Evolutionary conservation across 2,113 vertebrate species (phyloP).

Genomic region (Alexandromys fortis): DNA sequence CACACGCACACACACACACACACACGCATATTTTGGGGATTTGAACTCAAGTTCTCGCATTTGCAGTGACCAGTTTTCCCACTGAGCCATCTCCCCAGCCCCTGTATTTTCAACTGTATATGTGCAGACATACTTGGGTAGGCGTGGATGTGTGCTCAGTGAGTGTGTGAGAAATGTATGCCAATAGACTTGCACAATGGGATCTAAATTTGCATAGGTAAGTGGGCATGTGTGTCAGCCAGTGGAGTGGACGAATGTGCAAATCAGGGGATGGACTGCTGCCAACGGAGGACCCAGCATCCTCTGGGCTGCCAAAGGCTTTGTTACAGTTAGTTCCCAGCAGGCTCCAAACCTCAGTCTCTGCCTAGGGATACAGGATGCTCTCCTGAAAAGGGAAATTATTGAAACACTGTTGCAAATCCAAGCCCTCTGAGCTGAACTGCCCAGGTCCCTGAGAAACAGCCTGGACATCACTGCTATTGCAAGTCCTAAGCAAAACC

Average conservation of each 20-base stretch:
- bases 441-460: conserved; percentile 74
- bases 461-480: conserved; percentile 64
- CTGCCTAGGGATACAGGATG: conserved; percentile 76
- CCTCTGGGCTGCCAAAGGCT: conserved; percentile 78
- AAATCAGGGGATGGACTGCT: conserved; percentile 65
- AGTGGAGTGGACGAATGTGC: not conserved
- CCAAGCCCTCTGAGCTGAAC: conserved; percentile 60
- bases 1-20: not conserved
- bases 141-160: not conserved
- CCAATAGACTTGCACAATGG: not conserved
- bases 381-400: conserved; percentile 81
- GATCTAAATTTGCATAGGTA: not conserved
- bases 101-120: not conserved
- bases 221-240: conserved; percentile 2
- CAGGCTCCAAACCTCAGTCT: conserved; percentile 77
- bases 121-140: not conserved
- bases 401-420: conserved; percentile 81
- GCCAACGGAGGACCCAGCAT: conserved; percentile 77
- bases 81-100: not conserved
- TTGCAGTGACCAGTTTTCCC: not conserved
- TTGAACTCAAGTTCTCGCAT: not conserved
- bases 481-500: conserved; percentile 74
- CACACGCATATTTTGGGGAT: not conserved
- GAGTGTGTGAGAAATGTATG: not conserved
- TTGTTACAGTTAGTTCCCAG: conserved; percentile 81